phyloP scores from a whole-genome alignment of 2,113 vertebrate genomes.

The Xyliphius kryptos region DNA sequence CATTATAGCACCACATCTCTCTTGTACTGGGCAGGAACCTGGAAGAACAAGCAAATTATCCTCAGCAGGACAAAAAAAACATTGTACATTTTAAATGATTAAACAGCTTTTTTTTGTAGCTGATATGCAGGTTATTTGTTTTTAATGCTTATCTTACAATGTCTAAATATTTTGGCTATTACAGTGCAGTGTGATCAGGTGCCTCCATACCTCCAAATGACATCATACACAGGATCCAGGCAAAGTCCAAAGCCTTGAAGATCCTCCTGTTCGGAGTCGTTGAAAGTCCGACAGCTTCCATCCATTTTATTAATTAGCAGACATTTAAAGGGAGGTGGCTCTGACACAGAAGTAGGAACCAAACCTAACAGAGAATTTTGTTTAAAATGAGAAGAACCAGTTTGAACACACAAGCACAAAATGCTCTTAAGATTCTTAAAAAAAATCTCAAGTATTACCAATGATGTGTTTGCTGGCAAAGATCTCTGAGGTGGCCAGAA shows the following conservation, averaged over 20 bases:
- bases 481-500: conserved; percentile 95
- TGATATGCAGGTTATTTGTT: too few species aligned
- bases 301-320: conserved; percentile 98
- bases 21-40: conserved; percentile 83
- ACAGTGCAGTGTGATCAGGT: background rate
- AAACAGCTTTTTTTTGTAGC: too few species aligned
- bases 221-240: conserved; percentile 96
- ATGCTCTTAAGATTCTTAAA: background rate
- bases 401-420: background rate
- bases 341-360: conserved; percentile 87
- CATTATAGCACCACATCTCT: conserved; percentile 96
- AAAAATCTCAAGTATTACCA: conserved; percentile 53
- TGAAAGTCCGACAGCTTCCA: conserved; percentile 97
- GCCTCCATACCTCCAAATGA: conserved; percentile 88
- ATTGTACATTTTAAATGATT: background rate
- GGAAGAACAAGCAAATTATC: background rate
- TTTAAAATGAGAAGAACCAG: background rate
- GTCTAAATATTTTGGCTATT: background rate
- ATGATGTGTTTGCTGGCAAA: conserved; percentile 98
- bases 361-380: conserved; percentile 62
- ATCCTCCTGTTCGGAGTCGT: conserved; percentile 97
- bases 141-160: background rate
- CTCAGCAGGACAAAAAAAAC: conserved; percentile 17
- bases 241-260: conserved; percentile 95
- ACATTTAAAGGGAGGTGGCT: conserved; percentile 95